phyloP scores from a whole-genome alignment of 2,797 vertebrate species.

The Scolopax rusticola region DNA sequence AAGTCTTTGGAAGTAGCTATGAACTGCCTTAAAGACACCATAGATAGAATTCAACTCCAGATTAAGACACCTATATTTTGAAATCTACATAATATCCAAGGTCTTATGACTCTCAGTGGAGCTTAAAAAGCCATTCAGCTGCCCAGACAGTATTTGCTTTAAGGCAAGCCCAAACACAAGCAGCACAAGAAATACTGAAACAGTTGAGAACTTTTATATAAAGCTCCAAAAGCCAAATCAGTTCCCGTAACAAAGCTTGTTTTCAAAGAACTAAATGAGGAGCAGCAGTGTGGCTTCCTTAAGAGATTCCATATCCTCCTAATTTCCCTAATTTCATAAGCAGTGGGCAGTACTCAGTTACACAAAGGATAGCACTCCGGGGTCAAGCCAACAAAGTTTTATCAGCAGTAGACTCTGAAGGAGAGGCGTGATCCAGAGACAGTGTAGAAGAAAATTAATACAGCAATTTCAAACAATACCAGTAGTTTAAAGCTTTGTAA shows the following conservation, averaged over 20 bases:
- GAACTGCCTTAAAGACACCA: background rate
- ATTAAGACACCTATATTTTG: background rate
- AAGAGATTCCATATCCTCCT: background rate
- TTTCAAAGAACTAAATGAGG: background rate
- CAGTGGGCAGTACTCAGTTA: background rate
- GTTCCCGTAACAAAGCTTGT: background rate
- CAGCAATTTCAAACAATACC: background rate
- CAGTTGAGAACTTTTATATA: background rate
- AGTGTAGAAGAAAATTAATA: background rate
- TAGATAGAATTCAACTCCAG: background rate
- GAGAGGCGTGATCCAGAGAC: background rate
- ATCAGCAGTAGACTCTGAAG: background rate
- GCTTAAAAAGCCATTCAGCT: background rate
- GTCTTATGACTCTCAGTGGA: background rate
- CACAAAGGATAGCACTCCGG: background rate
- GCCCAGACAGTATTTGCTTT: constrained; percentile 1
- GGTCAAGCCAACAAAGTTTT: background rate
- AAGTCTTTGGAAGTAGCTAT: background rate
- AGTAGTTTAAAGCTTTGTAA: background rate
- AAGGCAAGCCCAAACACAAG: constrained; percentile 3
- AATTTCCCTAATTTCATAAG: background rate
- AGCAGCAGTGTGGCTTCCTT: background rate
- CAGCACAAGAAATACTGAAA: background rate
- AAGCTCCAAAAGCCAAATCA: constrained; percentile 1
- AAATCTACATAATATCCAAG: background rate